Conservation (phyloP, 2,888 invertebrate genomes). For the Corythucha ciliata region DNA sequence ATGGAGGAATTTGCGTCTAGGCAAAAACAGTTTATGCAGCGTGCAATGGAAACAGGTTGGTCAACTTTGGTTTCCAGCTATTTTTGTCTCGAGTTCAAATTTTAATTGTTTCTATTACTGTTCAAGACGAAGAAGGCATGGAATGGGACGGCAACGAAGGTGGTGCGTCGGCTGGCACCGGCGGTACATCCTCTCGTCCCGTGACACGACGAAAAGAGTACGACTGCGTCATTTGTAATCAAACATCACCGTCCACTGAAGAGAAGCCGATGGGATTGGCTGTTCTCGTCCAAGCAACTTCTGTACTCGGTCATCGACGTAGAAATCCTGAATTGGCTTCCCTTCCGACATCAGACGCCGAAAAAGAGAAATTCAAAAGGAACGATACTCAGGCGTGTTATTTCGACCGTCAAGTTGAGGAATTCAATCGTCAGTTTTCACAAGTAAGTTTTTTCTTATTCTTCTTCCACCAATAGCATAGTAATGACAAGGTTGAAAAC, state of each 20-base stretch:
- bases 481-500: too few species aligned
- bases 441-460: slow-evolving; percentile 44
- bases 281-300: slow-evolving; percentile 76
- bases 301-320: slow-evolving; percentile 72
- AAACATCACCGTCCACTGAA: slow-evolving; percentile 73
- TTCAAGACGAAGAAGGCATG: slow-evolving; percentile 47
- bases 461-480: too few species aligned
- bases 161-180: slow-evolving; percentile 47
- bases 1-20: slow-evolving; percentile 88
- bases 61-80: slow-evolving; percentile 4
- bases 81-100: slow-evolving; percentile 8
- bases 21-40: slow-evolving; percentile 85
- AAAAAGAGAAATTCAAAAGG: slow-evolving; percentile 48
- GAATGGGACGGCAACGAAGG: slow-evolving; percentile 47
- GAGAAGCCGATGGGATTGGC: slow-evolving; percentile 81
- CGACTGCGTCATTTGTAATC: slow-evolving; percentile 93
- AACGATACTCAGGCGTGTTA: slow-evolving; percentile 62
- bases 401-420: slow-evolving; percentile 66
- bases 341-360: slow-evolving; percentile 56
- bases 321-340: slow-evolving; percentile 49
- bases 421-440: slow-evolving; percentile 67
- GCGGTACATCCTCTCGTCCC: slow-evolving; percentile 43
- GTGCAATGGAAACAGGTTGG: slow-evolving; percentile 54
- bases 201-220: slow-evolving; percentile 57
- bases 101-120: slow-evolving; percentile 33